phyloP scores from a whole-genome alignment of 2,797 vertebrate genomes.

The Chelmon rostratus region DNA sequence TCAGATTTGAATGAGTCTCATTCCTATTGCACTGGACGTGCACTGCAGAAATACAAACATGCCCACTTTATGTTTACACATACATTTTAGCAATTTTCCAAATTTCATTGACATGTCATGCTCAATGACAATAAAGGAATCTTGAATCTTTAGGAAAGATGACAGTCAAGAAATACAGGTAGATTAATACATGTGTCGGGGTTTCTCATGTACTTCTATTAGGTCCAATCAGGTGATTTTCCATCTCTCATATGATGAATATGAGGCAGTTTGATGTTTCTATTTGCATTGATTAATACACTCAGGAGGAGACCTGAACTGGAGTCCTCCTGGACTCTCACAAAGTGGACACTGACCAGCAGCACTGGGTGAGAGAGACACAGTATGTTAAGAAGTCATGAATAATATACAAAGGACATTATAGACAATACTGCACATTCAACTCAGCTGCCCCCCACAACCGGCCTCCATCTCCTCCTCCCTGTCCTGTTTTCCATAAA shows the following conservation, averaged over 20 bases:
- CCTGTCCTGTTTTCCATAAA: conserved; percentile 77
- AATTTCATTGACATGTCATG: too few relatives aligned
- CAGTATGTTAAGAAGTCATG: conserved; percentile 81
- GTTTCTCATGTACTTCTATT: neutral
- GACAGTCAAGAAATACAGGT: neutral
- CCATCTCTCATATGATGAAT: neutral
- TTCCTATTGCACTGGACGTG: too few relatives aligned
- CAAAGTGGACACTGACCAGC: conserved; percentile 60
- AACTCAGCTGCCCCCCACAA: conserved; percentile 46
- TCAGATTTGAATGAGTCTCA: neutral
- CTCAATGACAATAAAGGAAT: too few relatives aligned
- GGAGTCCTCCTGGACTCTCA: conserved; percentile 45
- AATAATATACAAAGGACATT: conserved; percentile 87
- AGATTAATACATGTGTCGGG: neutral
- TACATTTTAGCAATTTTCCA: neutral
- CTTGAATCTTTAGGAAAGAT: too few relatives aligned
- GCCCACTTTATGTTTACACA: neutral
- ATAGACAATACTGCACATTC: conserved; percentile 70
- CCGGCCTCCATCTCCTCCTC: conserved; percentile 18
- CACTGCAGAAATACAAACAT: neutral
- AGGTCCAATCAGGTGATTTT: conserved; percentile 8
- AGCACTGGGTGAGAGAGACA: conserved; percentile 53
- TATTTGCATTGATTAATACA: conserved; percentile 4
- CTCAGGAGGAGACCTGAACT: neutral
- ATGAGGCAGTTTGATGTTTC: conserved; percentile 1